A percentile compares a stretch with the other conserved stretches of the same genome.
These are phyloP conservation scores for Stegodyphus dumicola DNA, from an alignment of 1,140 invertebrate species.

Conservation along the genomic window DNA sequence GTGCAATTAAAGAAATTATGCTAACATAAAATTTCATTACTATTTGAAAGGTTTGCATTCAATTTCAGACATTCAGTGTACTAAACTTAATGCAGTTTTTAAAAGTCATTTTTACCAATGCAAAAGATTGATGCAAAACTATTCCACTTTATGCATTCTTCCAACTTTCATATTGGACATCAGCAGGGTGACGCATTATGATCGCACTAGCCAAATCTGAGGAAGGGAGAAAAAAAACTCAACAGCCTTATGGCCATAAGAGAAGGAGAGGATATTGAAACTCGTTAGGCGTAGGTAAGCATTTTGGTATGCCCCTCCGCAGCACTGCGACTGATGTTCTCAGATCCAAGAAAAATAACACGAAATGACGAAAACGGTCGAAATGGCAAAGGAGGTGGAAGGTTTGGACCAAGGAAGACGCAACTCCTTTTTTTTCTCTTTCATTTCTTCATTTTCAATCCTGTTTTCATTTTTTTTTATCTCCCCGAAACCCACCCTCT, in stretches of 20 bases:
- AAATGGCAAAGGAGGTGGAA: conserved; percentile 13
- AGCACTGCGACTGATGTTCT: conserved; percentile 37
- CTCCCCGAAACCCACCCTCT: not conserved
- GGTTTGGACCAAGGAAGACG: not conserved
- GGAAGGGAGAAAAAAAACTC: no score
- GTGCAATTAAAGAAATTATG: no score
- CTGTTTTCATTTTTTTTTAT: not conserved
- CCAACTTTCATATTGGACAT: no score
- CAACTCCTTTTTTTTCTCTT: conserved; percentile 7
- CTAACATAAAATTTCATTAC: no score
- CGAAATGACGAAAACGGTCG: conserved; percentile 1
- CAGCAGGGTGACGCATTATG: no score
- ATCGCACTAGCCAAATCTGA: no score
- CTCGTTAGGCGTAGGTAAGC: conserved; percentile 40
- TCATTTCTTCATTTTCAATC: conserved; percentile 38
- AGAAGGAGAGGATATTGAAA: conserved; percentile 33
- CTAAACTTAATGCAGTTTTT: no score
- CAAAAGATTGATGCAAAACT: no score
- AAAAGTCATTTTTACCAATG: no score
- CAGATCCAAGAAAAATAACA: conserved; percentile 44
- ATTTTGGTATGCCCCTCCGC: conserved; percentile 43
- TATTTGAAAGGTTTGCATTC: no score
- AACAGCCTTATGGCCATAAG: not conserved
- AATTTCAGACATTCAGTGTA: no score
- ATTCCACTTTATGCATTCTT: no score